These are phyloP conservation scores for Ophonus ardosiacus DNA, from an alignment of 2,888 invertebrate species.

Conservation along the genomic window DNA sequence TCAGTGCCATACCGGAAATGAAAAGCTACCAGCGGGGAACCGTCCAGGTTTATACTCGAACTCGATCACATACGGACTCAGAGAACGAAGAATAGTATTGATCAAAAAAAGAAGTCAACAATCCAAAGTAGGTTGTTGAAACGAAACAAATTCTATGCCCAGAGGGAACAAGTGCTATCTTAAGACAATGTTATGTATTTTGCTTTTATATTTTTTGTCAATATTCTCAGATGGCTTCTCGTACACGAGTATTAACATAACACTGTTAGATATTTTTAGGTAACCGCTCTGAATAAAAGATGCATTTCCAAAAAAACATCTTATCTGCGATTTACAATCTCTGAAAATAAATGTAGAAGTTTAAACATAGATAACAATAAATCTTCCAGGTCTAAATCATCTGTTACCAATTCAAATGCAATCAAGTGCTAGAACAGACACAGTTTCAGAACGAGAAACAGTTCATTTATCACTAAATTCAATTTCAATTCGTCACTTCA, in stretches of 20 bases:
- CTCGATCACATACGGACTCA: not conserved
- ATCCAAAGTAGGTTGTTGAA: not conserved
- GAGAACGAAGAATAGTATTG: not conserved
- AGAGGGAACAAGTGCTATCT: no score
- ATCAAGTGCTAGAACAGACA: constrained; percentile 18
- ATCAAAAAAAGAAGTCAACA: not conserved
- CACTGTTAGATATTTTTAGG: no score
- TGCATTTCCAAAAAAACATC: no score
- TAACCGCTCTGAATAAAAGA: no score
- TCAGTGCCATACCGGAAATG: constrained; percentile 30
- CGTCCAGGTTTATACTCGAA: not conserved
- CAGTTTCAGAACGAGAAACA: not conserved
- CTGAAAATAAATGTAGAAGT: not conserved
- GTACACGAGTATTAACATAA: no score
- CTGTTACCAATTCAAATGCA: constrained; percentile 32
- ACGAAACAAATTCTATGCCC: not conserved
- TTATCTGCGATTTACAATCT: no score
- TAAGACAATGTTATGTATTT: no score
- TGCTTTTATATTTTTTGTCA: no score
- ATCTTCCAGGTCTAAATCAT: constrained; percentile 16
- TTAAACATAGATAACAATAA: not conserved
- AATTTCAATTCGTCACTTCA: constrained; percentile 5
- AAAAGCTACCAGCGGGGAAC: constrained; percentile 4
- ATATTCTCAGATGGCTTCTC: no score
- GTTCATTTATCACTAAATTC: constrained; percentile 25